phyloP scores from a whole-genome alignment of 2,888 invertebrate genomes.

The Euplagia quadripunctaria region DNA sequence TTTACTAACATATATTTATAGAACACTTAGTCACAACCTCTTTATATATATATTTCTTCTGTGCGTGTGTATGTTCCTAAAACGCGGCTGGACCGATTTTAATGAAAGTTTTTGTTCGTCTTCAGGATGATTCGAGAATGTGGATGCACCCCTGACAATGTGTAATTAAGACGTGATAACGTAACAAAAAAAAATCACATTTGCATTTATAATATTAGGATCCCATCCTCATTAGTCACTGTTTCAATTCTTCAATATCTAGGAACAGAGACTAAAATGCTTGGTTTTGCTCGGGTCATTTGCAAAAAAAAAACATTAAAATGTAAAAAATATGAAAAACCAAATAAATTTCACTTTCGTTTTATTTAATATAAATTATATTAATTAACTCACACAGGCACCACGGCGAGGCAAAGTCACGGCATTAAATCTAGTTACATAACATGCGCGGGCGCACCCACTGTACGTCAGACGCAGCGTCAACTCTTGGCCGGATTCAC shows the following conservation, averaged over 20 bases:
- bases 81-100: too few relatives aligned
- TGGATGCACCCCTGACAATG: too few relatives aligned
- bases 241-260: background rate
- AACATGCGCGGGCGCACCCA: background rate
- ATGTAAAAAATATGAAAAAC: background rate
- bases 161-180: too few relatives aligned
- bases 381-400: background rate
- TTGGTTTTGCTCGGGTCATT: background rate
- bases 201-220: too few relatives aligned
- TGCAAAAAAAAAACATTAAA: background rate
- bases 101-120: too few relatives aligned
- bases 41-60: too few relatives aligned
- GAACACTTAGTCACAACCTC: too few relatives aligned
- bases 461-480: background rate
- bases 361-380: constrained; percentile 1
- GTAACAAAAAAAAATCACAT: too few relatives aligned
- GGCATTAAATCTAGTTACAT: background rate
- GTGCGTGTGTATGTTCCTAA: too few relatives aligned
- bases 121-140: too few relatives aligned
- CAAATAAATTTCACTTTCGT: constrained; percentile 11
- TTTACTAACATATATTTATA: too few relatives aligned
- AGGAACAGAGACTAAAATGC: background rate
- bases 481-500: constrained; percentile 2
- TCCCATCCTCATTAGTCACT: too few relatives aligned
- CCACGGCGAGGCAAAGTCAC: background rate